A percentile compares a stretch with the other conserved stretches of the same genome.
Conservation (phyloP, 2,797 vertebrate genomes). For the Pangasius macronema region DNA sequence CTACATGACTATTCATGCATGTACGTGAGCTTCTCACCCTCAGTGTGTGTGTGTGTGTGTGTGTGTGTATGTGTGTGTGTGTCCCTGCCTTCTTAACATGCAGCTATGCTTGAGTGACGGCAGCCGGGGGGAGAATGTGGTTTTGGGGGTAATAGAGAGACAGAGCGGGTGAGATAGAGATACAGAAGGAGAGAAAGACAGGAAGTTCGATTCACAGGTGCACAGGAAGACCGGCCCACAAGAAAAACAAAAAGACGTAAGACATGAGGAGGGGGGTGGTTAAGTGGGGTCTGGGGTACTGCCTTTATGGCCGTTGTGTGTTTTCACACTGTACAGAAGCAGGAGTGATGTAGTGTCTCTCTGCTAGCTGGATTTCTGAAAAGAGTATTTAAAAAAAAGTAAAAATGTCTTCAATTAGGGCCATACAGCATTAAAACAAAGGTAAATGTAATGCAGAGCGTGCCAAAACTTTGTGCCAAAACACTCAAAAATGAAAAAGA, state of each 20-base stretch:
- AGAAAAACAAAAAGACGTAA: constrained; percentile 54
- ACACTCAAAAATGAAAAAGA: not conserved
- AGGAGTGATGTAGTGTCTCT: not conserved
- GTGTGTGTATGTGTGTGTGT: constrained; percentile 8
- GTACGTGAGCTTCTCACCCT: constrained; percentile 1
- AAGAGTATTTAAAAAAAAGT: not conserved
- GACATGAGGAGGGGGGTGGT: not conserved
- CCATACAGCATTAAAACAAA: not conserved
- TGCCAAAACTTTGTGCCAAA: no score
- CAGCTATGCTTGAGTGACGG: constrained; percentile 53
- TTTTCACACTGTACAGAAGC: constrained; percentile 1
- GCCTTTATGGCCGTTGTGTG: constrained; percentile 7
- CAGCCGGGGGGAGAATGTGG: constrained; percentile 60
- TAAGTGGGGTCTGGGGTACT: constrained; percentile 5
- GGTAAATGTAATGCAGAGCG: not conserved
- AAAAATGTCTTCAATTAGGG: not conserved
- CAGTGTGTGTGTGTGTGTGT: constrained; percentile 7
- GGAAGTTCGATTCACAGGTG: constrained; percentile 80
- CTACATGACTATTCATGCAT: constrained; percentile 6
- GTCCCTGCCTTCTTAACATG: constrained; percentile 26
- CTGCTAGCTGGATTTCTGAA: not conserved
- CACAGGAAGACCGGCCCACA: constrained; percentile 78
- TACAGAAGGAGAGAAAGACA: constrained; percentile 68
- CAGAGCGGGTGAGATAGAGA: constrained; percentile 63
- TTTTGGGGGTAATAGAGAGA: constrained; percentile 69